phyloP scores from a whole-genome alignment of 2,888 invertebrate species.

The Spialia ferax region DNA sequence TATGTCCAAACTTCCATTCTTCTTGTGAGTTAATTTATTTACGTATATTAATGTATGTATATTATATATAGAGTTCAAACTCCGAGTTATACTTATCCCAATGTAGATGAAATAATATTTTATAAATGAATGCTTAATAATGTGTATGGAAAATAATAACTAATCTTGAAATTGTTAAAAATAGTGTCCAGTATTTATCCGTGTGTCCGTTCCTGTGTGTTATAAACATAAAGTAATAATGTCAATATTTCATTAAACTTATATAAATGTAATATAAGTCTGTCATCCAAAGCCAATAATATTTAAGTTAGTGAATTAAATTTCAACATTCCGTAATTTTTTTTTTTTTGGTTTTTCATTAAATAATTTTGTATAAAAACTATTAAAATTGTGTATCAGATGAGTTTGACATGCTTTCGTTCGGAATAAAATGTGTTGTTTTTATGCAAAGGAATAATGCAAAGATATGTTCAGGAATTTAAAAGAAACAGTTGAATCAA shows the following conservation, averaged over 20 bases:
- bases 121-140: too few relatives aligned
- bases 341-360: neutral
- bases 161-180: neutral
- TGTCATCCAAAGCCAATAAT: too few relatives aligned
- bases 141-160: neutral
- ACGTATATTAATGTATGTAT: too few relatives aligned
- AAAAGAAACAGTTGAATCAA: too few relatives aligned
- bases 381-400: neutral
- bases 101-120: too few relatives aligned
- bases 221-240: neutral
- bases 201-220: slow-evolving; percentile 9
- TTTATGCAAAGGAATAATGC: too few relatives aligned
- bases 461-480: too few relatives aligned
- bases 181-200: neutral
- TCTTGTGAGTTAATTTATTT: too few relatives aligned
- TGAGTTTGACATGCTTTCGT: too few relatives aligned
- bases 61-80: too few relatives aligned
- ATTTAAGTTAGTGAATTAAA: neutral
- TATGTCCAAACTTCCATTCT: neutral
- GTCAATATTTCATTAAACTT: neutral
- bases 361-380: neutral
- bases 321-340: neutral
- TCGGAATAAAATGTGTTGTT: too few relatives aligned
- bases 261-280: neutral
- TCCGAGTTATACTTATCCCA: too few relatives aligned